Conservation (phyloP, 2,888 invertebrate genomes). For the Lepetodrilus schrolli region DNA sequence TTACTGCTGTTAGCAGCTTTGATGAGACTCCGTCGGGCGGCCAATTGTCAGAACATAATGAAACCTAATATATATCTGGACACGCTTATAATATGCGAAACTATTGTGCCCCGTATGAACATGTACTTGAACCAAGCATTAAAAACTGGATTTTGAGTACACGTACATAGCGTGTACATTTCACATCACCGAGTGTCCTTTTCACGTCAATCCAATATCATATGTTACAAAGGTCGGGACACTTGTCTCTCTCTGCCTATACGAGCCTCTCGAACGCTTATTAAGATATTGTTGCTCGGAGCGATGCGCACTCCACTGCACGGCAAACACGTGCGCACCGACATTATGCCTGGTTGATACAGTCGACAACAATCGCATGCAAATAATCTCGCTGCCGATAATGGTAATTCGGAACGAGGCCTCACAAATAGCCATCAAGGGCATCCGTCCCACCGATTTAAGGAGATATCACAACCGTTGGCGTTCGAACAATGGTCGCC, state of each 20-base stretch:
- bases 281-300: slow-evolving; percentile 5
- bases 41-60: too few species aligned
- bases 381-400: slow-evolving; percentile 1
- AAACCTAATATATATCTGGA: too few species aligned
- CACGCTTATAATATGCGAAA: too few species aligned
- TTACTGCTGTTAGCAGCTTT: background rate
- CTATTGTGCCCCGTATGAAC: too few species aligned
- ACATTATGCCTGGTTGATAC: slow-evolving; percentile 17
- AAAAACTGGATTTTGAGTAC: too few species aligned
- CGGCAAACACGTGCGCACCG: background rate
- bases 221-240: too few species aligned
- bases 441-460: background rate
- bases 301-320: background rate
- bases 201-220: too few species aligned
- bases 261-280: background rate
- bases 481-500: background rate
- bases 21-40: too few species aligned
- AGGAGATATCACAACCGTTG: background rate
- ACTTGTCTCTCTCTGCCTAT: background rate
- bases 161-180: too few species aligned
- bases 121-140: too few species aligned
- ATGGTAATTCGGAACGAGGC: background rate
- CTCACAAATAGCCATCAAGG: background rate
- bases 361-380: slow-evolving; percentile 17
- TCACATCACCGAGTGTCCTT: too few species aligned